These are phyloP conservation scores for Oscheius sp. DNA, from an alignment of 2,888 invertebrate genomes.

Conservation along the genomic window DNA sequence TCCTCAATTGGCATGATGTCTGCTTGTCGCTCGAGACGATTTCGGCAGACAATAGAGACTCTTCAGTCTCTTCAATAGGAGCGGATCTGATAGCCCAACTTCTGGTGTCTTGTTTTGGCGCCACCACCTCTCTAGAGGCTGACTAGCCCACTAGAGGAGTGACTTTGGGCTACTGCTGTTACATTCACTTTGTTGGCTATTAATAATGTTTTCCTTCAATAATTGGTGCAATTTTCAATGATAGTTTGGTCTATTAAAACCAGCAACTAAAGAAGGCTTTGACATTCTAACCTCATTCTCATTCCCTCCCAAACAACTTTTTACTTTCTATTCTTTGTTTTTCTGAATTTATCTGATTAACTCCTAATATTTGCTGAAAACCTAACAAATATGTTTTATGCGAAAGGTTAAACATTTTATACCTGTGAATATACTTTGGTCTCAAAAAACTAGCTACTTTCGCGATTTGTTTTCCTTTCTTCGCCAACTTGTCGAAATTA, in stretches of 20 bases:
- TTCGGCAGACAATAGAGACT: constrained; percentile 24
- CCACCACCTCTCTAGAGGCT: constrained; percentile 12
- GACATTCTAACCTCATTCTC: too few species aligned
- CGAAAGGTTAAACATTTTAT: not conserved
- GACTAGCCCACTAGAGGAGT: constrained; percentile 14
- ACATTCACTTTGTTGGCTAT: not conserved
- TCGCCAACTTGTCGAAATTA: too few species aligned
- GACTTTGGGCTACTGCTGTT: constrained; percentile 1
- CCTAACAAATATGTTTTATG: not conserved
- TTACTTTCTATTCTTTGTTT: too few species aligned
- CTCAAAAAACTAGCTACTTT: not conserved
- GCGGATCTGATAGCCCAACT: constrained; percentile 27
- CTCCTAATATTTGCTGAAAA: too few species aligned
- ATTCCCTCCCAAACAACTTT: too few species aligned
- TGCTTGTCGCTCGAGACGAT: constrained; percentile 3
- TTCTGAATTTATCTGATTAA: too few species aligned
- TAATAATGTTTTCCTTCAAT: not conserved
- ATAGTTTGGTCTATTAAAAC: too few species aligned
- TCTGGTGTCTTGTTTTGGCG: constrained; percentile 25
- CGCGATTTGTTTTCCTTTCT: too few species aligned
- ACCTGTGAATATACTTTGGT: not conserved
- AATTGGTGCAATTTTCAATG: too few species aligned
- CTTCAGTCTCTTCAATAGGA: not conserved
- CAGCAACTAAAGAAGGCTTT: too few species aligned
- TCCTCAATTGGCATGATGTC: too few species aligned